phyloP scores from a whole-genome alignment of 2,113 vertebrate genomes.

The Salminus brasiliensis region DNA sequence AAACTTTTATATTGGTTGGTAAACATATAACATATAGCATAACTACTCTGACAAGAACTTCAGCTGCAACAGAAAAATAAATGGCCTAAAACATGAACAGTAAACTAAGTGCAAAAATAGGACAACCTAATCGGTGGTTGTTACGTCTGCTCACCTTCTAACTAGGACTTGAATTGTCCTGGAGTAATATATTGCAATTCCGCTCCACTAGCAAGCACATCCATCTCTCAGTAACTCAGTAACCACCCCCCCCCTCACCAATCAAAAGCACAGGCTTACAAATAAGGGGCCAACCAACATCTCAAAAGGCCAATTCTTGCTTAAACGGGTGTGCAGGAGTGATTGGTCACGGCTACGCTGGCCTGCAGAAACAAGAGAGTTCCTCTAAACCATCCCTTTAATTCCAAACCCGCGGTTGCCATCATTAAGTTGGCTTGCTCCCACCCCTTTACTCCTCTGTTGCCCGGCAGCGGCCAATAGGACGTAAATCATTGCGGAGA shows the following conservation, averaged over 20 bases:
- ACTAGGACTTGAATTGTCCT: not conserved
- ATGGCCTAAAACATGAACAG: not conserved
- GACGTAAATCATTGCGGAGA: slow-evolving; percentile 65
- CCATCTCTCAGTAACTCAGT: not conserved
- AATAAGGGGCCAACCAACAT: slow-evolving; percentile 12
- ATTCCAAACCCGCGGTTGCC: slow-evolving; percentile 42
- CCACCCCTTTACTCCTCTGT: slow-evolving; percentile 63
- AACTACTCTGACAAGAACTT: not conserved
- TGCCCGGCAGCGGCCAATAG: slow-evolving; percentile 74
- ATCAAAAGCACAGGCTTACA: slow-evolving; percentile 1
- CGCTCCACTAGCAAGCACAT: not conserved
- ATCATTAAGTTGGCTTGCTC: slow-evolving; percentile 27
- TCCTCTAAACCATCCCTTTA: slow-evolving; percentile 25
- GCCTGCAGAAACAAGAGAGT: not conserved
- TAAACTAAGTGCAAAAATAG: too few species aligned
- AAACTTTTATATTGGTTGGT: too few species aligned
- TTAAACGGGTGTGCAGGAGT: slow-evolving; percentile 19
- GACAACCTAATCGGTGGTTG: too few species aligned
- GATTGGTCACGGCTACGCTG: slow-evolving; percentile 34
- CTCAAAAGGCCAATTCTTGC: slow-evolving; percentile 18
- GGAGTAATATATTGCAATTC: not conserved
- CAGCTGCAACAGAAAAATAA: too few species aligned
- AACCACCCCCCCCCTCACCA: slow-evolving; percentile 1
- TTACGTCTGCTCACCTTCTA: not conserved
- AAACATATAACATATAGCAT: too few species aligned